Evolutionary conservation across 2,888 invertebrate genomes (phyloP), one percentile per base, ranked within the genome.

Genomic region (Drosophila phalerata): DNA sequence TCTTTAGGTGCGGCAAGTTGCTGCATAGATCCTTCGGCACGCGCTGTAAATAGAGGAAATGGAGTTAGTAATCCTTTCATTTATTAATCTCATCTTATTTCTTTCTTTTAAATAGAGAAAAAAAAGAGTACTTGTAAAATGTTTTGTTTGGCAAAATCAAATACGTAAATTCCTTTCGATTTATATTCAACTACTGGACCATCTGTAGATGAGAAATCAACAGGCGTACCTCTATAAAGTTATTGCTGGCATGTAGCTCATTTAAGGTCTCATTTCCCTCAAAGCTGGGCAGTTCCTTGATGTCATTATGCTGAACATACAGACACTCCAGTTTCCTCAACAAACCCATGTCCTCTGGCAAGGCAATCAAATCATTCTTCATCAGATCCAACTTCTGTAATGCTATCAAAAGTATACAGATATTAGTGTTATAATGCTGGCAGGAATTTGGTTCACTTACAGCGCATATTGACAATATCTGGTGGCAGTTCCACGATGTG

Each of bases 181-280:
- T 3, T 22, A 2, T 3, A 22, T 3, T 2, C 22, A 22, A 22
- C 4, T 22, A 22, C 3, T 22, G 22, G 22, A 22, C 22, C 4
- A 22, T 3, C 22, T 22, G 2, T 4, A 22, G 3, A 4, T 15
- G 22, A 11, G 3, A 5, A 4, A 42, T 0, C 11, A 38, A 0
- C 2, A 11, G 3, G n/a, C 61, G 17, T 93, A 96, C 96, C 93
- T 94, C 94, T 66, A 98, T 95, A 79, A 93, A 95, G 93, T 98
- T 98, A 91, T 97, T 96, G 57, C 97, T 96, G 84, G 97, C 93
- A 92, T 97, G 96, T 60, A 98, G 93, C 93, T 97, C 97, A 92
- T 95, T 96, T 13, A 98, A 92, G 51, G 94, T 94, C 52, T 94
- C 94, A 91, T 97, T 97, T 53, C 96, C 96, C 80, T 94, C 95